phyloP scores from a whole-genome alignment of 2,888 invertebrate species.

The Nezara viridula region DNA sequence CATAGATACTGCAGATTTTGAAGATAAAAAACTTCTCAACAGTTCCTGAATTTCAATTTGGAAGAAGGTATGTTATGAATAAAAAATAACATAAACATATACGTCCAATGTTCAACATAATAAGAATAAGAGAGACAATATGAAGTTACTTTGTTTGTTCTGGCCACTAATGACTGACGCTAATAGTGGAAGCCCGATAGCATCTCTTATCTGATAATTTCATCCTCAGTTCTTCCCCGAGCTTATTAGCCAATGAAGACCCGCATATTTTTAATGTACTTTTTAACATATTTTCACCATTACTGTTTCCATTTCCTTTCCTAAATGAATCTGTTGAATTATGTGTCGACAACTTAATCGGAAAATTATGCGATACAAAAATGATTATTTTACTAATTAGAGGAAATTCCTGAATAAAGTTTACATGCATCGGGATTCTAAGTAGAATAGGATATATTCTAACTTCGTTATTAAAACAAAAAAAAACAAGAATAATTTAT shows the following conservation, averaged over 20 bases:
- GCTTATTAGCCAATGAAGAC: neutral
- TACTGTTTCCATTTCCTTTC: constrained; percentile 36
- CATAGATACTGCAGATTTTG: too few relatives aligned
- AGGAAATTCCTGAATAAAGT: neutral
- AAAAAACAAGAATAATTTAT: too few relatives aligned
- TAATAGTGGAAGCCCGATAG: neutral
- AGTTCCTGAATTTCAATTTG: too few relatives aligned
- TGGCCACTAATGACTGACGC: neutral
- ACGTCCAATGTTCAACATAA: neutral
- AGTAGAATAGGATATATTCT: too few relatives aligned
- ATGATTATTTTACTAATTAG: neutral
- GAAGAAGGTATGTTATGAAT: neutral
- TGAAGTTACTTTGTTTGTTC: neutral
- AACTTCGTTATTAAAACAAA: too few relatives aligned
- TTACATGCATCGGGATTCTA: too few relatives aligned
- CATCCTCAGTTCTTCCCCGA: neutral
- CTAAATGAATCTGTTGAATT: neutral
- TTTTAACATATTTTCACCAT: neutral
- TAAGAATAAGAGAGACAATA: neutral
- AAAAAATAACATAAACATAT: neutral
- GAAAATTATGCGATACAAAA: neutral
- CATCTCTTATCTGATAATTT: constrained; percentile 27
- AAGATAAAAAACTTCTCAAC: too few relatives aligned
- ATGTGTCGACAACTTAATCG: neutral
- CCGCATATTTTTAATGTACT: neutral